phyloP scores from a whole-genome alignment of 2,888 invertebrate species.

The Nomada fucata region DNA sequence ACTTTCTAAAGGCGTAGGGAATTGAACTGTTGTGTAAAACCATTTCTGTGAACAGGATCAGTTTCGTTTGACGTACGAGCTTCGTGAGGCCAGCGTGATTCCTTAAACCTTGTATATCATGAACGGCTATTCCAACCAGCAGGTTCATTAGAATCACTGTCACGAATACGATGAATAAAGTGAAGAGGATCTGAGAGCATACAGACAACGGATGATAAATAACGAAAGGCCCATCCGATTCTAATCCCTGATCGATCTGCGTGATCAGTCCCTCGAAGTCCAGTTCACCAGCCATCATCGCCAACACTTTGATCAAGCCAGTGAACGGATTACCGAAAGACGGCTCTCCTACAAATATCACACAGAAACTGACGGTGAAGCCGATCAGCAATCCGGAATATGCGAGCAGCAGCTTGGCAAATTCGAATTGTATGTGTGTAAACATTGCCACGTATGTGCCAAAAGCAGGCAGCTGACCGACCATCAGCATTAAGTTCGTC shows the following conservation, averaged over 20 bases:
- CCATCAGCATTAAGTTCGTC: constrained; percentile 84
- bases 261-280: constrained; percentile 82
- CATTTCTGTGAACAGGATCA: constrained; percentile 84
- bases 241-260: constrained; percentile 71
- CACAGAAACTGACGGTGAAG: constrained; percentile 84
- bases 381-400: constrained; percentile 84
- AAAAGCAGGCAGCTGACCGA: constrained; percentile 84
- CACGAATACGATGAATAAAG: constrained; percentile 82
- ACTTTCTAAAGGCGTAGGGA: constrained; percentile 81
- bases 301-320: constrained; percentile 82
- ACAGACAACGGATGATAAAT: constrained; percentile 81
- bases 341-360: constrained; percentile 82
- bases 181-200: constrained; percentile 82
- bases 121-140: constrained; percentile 83
- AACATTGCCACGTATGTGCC: constrained; percentile 85
- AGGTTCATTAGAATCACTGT: constrained; percentile 83
- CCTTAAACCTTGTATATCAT: constrained; percentile 84
- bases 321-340: constrained; percentile 82
- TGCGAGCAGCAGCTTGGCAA: constrained; percentile 82
- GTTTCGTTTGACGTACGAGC: constrained; percentile 84
- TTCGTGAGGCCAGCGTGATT: constrained; percentile 85
- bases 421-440: constrained; percentile 83
- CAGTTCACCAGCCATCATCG: constrained; percentile 83
- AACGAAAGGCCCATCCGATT: constrained; percentile 75
- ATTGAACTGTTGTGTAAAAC: constrained; percentile 83